phyloP scores from a whole-genome alignment of 2,113 vertebrate genomes.

The Gavia stellata region DNA sequence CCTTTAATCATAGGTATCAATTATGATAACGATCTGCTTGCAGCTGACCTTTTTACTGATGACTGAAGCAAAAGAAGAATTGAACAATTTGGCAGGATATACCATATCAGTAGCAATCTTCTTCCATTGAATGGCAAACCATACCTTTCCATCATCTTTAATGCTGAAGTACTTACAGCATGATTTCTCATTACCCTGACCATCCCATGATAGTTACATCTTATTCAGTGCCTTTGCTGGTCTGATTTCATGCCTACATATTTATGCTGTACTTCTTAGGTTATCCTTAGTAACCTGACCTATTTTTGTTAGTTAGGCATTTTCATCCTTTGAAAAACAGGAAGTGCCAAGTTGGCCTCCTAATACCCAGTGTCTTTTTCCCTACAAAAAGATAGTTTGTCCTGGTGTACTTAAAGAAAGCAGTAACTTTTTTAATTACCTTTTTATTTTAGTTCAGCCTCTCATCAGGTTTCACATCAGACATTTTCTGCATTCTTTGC shows the following conservation, averaged over 20 bases:
- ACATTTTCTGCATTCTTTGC: neutral
- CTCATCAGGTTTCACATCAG: neutral
- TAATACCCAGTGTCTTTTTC: neutral
- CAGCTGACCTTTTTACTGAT: neutral
- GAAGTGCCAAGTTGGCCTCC: neutral
- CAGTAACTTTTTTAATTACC: neutral
- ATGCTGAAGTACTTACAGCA: neutral
- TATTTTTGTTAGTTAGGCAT: neutral
- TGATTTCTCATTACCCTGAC: neutral
- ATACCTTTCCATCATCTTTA: neutral
- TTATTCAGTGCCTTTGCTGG: neutral
- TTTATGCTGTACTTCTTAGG: neutral
- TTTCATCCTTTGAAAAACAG: neutral
- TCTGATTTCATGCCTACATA: neutral
- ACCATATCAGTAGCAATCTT: neutral
- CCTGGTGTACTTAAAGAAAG: neutral
- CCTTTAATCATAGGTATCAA: neutral
- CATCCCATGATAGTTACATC: neutral
- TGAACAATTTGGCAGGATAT: neutral
- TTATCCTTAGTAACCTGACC: neutral
- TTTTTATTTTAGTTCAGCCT: neutral
- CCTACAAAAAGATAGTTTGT: neutral
- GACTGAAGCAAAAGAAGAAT: neutral
- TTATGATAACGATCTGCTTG: neutral
- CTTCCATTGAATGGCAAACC: neutral